A percentile compares a stretch with the other conserved stretches of the same genome.
Conservation (phyloP, 2,888 invertebrate genomes). For the Carcina quercana region DNA sequence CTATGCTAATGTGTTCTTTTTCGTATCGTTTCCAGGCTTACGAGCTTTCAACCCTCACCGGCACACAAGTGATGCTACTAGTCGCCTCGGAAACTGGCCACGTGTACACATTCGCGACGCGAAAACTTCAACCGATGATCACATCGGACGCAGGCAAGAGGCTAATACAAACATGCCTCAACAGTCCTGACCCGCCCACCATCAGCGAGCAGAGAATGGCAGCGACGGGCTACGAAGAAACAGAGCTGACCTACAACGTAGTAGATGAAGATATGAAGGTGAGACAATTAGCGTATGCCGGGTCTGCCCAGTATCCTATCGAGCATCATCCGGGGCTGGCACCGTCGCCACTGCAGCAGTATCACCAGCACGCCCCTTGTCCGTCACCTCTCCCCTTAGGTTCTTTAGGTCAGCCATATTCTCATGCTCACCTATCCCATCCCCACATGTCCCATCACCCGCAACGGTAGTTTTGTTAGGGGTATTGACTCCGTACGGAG, state of each 20-base stretch:
- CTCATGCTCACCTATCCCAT: constrained; percentile 75
- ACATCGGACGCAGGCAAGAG: constrained; percentile 98
- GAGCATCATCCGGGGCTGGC: constrained; percentile 79
- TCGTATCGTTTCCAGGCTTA: constrained; percentile 92
- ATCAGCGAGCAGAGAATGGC: constrained; percentile 97
- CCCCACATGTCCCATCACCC: constrained; percentile 86
- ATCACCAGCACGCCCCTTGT: constrained; percentile 83
- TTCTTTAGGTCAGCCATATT: constrained; percentile 66
- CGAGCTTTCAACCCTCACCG: constrained; percentile 98
- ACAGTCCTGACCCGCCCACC: constrained; percentile 94
- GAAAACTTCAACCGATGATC: constrained; percentile 99
- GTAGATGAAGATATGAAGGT: constrained; percentile 97
- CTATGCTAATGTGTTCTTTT: no score
- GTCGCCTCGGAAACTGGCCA: constrained; percentile 99
- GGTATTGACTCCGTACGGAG: constrained; percentile 15
- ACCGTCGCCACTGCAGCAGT: constrained; percentile 79
- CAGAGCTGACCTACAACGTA: constrained; percentile 97
- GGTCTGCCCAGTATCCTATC: constrained; percentile 82
- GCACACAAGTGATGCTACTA: constrained; percentile 99
- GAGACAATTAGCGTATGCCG: constrained; percentile 94
- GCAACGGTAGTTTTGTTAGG: constrained; percentile 81
- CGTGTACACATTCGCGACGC: constrained; percentile 99
- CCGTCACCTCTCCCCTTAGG: constrained; percentile 82
- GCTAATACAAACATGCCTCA: constrained; percentile 98
- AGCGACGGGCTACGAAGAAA: constrained; percentile 98